phyloP scores from a whole-genome alignment of 2,797 vertebrate species.

The Manis crassicaudata region DNA sequence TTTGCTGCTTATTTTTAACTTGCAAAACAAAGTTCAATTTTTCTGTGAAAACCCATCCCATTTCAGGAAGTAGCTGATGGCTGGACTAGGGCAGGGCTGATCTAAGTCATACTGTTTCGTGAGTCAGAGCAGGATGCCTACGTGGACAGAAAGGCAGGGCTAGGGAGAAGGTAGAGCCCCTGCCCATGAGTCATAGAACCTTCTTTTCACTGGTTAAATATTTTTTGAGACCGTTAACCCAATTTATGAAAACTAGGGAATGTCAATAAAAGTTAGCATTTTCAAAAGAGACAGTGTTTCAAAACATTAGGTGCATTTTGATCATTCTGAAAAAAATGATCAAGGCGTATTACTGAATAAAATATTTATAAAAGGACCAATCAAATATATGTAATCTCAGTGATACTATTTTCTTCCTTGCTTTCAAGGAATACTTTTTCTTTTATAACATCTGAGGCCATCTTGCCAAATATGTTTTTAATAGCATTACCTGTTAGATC shows the following conservation, averaged over 20 bases:
- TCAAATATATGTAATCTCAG: neutral
- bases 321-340: constrained; percentile 7
- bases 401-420: neutral
- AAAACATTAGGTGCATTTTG: neutral
- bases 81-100: neutral
- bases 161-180: neutral
- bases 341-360: constrained; percentile 3
- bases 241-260: neutral
- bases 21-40: neutral
- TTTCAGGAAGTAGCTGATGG: neutral
- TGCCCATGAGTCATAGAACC: neutral
- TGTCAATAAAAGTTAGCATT: neutral
- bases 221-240: neutral
- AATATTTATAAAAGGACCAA: neutral
- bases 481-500: neutral
- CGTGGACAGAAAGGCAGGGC: neutral
- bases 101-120: neutral
- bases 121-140: neutral
- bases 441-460: neutral
- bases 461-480: neutral
- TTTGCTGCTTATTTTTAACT: neutral
- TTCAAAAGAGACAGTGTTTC: neutral
- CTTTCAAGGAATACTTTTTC: constrained; percentile 4
- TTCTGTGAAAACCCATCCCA: neutral
- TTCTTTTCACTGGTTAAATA: neutral